Conservation (phyloP, 2,113 vertebrate genomes). For the Eulemur rufifrons region DNA sequence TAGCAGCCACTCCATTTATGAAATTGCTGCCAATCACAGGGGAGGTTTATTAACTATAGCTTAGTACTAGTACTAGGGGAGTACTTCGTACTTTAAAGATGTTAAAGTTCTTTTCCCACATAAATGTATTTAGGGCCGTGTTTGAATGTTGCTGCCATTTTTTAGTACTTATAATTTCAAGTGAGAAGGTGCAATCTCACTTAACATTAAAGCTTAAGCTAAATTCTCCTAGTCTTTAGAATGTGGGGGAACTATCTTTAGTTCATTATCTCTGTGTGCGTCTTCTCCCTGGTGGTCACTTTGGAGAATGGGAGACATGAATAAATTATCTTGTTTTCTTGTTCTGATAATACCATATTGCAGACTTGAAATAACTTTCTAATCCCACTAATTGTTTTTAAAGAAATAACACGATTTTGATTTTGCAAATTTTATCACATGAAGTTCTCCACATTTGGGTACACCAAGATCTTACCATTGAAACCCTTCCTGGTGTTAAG, state of each 20-base stretch:
- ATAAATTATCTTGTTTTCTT: constrained; percentile 13
- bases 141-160: constrained; percentile 26
- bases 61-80: not conserved
- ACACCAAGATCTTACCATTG: constrained; percentile 65
- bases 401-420: constrained; percentile 48
- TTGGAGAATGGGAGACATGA: not conserved
- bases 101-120: not conserved
- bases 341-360: constrained; percentile 54
- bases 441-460: constrained; percentile 41
- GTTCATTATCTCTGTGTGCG: not conserved
- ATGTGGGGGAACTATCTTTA: not conserved
- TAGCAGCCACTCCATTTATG: not conserved
- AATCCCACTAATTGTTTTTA: constrained; percentile 64
- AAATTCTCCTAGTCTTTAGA: not conserved
- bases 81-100: not conserved
- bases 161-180: not conserved
- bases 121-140: not conserved
- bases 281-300: not conserved
- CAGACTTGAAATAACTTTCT: constrained; percentile 44
- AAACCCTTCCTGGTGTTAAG: constrained; percentile 51
- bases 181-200: not conserved
- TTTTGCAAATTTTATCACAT: constrained; percentile 54
- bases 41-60: not conserved
- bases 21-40: not conserved
- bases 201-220: not conserved